Evolutionary conservation across 1,140 invertebrate species (phyloP).

Genomic region (Ptiloglossa arizonensis): DNA sequence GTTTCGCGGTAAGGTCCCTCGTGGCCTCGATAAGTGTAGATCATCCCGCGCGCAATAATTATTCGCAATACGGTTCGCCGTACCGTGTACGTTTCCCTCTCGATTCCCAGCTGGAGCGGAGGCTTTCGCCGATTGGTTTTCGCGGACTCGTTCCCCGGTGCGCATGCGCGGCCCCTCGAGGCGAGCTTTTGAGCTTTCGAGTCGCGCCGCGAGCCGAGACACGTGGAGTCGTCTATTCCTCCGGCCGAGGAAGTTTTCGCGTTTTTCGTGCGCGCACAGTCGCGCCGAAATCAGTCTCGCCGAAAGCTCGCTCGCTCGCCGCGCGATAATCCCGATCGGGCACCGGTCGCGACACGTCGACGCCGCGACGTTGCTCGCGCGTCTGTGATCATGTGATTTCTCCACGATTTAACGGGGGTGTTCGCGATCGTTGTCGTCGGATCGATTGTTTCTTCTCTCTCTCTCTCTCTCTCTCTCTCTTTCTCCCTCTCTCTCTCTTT

Average conservation of each 20-base stretch:
- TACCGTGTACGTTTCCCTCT: constrained; percentile 36
- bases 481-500: no score
- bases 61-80: neutral
- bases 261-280: constrained; percentile 27
- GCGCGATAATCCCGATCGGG: neutral
- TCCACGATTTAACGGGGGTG: neutral
- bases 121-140: constrained; percentile 61
- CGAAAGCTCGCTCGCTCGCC: neutral
- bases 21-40: neutral
- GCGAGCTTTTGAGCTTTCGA: constrained; percentile 66
- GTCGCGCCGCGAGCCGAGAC: constrained; percentile 61
- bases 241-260: constrained; percentile 26
- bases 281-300: constrained; percentile 1
- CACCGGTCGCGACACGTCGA: neutral
- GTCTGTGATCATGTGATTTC: neutral
- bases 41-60: neutral
- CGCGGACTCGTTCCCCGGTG: constrained; percentile 42
- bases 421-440: no score
- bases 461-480: no score
- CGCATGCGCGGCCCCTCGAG: constrained; percentile 66
- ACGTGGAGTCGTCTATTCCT: constrained; percentile 64
- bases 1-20: neutral
- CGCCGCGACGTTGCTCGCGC: neutral
- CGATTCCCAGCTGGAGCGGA: constrained; percentile 22
- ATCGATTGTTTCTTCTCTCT: no score